Evolutionary conservation across 92 coral and sea anemone genomes (phyloP), one percentile per base, ranked within the genome.

Genomic region (Palythoa grandiflora): DNA sequence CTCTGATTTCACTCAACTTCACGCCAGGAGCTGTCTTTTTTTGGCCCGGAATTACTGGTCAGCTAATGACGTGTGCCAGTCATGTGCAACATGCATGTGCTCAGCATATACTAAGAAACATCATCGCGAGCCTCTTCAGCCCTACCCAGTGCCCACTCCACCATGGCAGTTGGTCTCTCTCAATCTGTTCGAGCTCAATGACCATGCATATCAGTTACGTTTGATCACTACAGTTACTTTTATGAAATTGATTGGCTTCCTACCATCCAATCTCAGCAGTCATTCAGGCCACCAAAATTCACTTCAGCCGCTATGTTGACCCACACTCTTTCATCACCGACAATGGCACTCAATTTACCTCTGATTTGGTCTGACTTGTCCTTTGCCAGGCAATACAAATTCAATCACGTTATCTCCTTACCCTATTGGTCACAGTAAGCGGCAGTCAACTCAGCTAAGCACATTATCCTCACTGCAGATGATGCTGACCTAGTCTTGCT

Each of bases 401-500:
- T 28, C 28, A 28, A 28, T 28, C 28, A 28, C 28, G 28, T 84
- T 87, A 91, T 79, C 39, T 80, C 92, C 52, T 92, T 88, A 8
- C 92, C 92, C 3, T 89, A 88, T 57, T 92, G 87, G 92, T 80
- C 83, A 8, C 94, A 88, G 38, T 92, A 89, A 66, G 93, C 91
- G 68, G 89, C 28, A 28, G 28, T 28, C 28, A 28, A 28, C 28
- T 28, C 28, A 28, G 28, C 28, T 28, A 28, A 28, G 28, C 28
- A 28, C 28, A 28, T 28, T 28, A 28, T 28, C 28, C 28, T 28
- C 28, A 28, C 28, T 28, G 54, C 91, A 91, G 79, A 87, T 17
- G 90, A 87, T 80, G 78, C 80, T 20, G 90, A 80, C 84, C 73
- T 90, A 20, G 84, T 83, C 5, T 75, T 90, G 16, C 37, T 90